Conservation (phyloP, 2,888 invertebrate genomes). For the Plebejus argus region DNA sequence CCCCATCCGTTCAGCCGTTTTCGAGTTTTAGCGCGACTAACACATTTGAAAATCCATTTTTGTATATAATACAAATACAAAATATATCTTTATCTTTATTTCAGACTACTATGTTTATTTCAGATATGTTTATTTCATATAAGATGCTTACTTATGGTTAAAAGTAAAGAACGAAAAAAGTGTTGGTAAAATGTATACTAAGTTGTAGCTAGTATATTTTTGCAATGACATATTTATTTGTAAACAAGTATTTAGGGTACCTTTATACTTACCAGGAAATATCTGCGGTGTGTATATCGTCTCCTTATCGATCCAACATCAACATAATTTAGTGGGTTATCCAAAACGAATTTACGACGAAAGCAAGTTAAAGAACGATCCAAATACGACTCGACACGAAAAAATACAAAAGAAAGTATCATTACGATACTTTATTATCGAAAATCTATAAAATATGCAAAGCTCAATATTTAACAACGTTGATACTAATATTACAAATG, state of each 20-base stretch:
- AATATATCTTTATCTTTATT: too few relatives aligned
- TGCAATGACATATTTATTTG: neutral
- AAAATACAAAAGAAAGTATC: conserved; percentile 20
- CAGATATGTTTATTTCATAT: too few relatives aligned
- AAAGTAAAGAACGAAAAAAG: neutral
- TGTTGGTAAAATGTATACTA: neutral
- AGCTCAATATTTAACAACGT: neutral
- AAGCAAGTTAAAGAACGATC: conserved; percentile 18
- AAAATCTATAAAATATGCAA: conserved; percentile 67
- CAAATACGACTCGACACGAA: conserved; percentile 25
- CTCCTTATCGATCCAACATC: conserved; percentile 29
- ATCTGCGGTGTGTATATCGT: conserved; percentile 4
- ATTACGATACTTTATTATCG: conserved; percentile 50
- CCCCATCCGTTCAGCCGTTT: too few relatives aligned
- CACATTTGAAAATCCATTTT: too few relatives aligned
- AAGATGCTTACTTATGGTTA: neutral
- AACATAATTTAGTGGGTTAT: conserved; percentile 31
- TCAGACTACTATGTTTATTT: too few relatives aligned
- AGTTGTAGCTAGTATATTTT: neutral
- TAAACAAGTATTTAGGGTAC: neutral
- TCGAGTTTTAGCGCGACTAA: too few relatives aligned
- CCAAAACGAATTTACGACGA: conserved; percentile 29
- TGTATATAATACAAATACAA: too few relatives aligned
- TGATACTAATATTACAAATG: neutral
- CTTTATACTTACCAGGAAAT: conserved; percentile 1